These are phyloP conservation scores for Acanthosepion esculentum DNA, from an alignment of 2,888 invertebrate species.

Conservation along the genomic window DNA sequence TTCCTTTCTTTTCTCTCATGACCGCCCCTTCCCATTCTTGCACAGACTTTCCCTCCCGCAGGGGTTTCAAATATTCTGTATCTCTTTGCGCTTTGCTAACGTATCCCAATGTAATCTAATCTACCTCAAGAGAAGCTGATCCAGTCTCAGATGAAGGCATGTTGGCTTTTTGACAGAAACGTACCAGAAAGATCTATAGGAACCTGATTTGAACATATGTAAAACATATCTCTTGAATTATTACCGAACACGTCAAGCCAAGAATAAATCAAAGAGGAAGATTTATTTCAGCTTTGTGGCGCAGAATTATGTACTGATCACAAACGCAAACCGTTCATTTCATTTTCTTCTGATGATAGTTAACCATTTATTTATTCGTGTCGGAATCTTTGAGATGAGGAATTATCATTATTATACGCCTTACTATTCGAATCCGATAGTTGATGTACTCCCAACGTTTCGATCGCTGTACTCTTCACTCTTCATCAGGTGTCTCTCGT, in stretches of 20 bases:
- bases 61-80: too few species aligned
- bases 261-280: not conserved
- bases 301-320: not conserved
- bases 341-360: too few species aligned
- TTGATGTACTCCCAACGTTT: too few species aligned
- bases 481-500: too few species aligned
- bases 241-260: not conserved
- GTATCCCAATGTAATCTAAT: not conserved
- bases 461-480: too few species aligned
- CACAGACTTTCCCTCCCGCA: too few species aligned
- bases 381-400: too few species aligned
- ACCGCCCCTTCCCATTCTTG: too few species aligned
- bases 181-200: not conserved
- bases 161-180: not conserved
- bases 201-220: conserved; percentile 33
- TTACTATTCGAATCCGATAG: too few species aligned
- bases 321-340: not conserved
- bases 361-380: too few species aligned
- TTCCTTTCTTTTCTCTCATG: too few species aligned
- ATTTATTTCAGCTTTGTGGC: not conserved
- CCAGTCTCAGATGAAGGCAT: not conserved
- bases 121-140: not conserved
- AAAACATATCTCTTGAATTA: not conserved
- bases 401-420: too few species aligned
- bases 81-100: not conserved